Conservation (phyloP, 2,797 vertebrate genomes). For the Sebastes wilsoni region DNA sequence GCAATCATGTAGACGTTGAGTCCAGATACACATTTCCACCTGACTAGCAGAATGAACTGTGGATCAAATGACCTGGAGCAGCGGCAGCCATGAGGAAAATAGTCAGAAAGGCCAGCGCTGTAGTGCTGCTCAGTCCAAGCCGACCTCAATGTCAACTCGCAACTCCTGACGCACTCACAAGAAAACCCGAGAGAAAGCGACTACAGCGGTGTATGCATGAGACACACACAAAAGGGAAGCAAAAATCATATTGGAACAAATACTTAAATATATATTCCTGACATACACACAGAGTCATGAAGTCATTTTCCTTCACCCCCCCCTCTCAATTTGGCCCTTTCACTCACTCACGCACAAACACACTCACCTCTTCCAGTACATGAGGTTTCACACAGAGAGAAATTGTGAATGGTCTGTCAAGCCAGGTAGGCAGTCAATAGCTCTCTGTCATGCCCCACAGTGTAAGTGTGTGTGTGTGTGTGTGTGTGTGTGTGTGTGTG, state of each 20-base stretch:
- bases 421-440: slow-evolving; percentile 55
- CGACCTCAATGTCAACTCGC: slow-evolving; percentile 19
- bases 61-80: not conserved
- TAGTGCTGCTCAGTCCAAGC: not conserved
- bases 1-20: not conserved
- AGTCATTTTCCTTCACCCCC: not conserved
- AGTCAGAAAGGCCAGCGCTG: not conserved
- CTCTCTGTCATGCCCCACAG: slow-evolving; percentile 47
- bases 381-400: slow-evolving; percentile 61
- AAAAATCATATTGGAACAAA: slow-evolving; percentile 7
- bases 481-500: not conserved
- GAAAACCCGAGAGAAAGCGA: not conserved
- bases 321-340: slow-evolving; percentile 19
- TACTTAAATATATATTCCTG: slow-evolving; percentile 28
- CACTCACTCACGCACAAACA: slow-evolving; percentile 39
- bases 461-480: slow-evolving; percentile 13
- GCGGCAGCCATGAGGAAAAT: slow-evolving; percentile 8
- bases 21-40: not conserved
- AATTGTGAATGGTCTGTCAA: slow-evolving; percentile 70
- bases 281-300: slow-evolving; percentile 12
- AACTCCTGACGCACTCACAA: not conserved
- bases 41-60: slow-evolving; percentile 11
- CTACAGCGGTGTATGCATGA: not conserved
- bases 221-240: not conserved
- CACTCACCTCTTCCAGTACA: slow-evolving; percentile 59